A percentile compares a stretch with the other conserved stretches of the same genome.
These are phyloP conservation scores for Ips typographus DNA, from an alignment of 1,140 invertebrate species.

Conservation along the genomic window DNA sequence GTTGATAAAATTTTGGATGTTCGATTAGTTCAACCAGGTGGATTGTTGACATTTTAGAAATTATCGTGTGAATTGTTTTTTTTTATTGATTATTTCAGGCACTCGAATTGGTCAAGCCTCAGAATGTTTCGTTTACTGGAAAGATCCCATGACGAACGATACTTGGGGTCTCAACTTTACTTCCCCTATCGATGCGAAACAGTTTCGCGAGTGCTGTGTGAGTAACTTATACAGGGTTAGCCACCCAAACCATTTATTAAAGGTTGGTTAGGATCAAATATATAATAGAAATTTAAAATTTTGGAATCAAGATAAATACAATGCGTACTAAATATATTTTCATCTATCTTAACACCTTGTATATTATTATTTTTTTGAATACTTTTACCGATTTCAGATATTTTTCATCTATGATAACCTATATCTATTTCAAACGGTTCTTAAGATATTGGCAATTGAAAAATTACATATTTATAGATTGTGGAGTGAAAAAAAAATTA, in stretches of 20 bases:
- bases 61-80: background rate
- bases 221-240: slow-evolving; percentile 59
- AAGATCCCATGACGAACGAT: slow-evolving; percentile 93
- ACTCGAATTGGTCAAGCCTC: slow-evolving; percentile 96
- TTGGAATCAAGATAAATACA: background rate
- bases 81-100: slow-evolving; percentile 59
- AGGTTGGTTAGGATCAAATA: too few relatives aligned
- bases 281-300: too few relatives aligned
- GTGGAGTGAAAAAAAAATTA: too few relatives aligned
- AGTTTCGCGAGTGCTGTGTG: slow-evolving; percentile 96
- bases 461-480: too few relatives aligned
- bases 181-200: slow-evolving; percentile 93
- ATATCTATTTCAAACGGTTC: too few relatives aligned
- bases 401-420: too few relatives aligned
- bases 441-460: too few relatives aligned
- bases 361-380: too few relatives aligned
- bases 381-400: too few relatives aligned
- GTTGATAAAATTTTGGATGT: slow-evolving; percentile 98
- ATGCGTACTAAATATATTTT: too few relatives aligned
- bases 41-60: background rate
- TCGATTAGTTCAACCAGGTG: slow-evolving; percentile 93
- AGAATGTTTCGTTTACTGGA: slow-evolving; percentile 98
- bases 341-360: too few relatives aligned
- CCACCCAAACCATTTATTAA: background rate
- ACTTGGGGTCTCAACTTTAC: slow-evolving; percentile 98